A percentile compares a stretch with the other conserved stretches of the same genome.
These are phyloP conservation scores for Ernsta delagoae DNA, from an alignment of 2,888 invertebrate species.

Conservation along the genomic window DNA sequence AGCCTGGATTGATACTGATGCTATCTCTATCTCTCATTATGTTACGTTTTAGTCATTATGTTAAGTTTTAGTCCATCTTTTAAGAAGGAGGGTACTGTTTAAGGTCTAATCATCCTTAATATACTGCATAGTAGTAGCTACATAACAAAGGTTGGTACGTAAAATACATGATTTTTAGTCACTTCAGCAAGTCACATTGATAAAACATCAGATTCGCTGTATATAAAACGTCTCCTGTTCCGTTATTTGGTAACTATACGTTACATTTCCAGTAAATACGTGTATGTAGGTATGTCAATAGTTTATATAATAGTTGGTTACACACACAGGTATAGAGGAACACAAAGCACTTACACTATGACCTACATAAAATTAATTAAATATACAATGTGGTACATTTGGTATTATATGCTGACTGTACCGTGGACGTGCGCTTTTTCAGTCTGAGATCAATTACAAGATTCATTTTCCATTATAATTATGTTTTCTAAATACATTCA, in stretches of 20 bases:
- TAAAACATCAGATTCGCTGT: neutral
- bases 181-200: neutral
- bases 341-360: constrained; percentile 73
- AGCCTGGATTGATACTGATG: too few species aligned
- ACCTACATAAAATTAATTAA: constrained; percentile 50
- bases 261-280: constrained; percentile 10
- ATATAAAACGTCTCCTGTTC: neutral
- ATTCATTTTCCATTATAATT: constrained; percentile 51
- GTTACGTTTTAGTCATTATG: too few species aligned
- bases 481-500: constrained; percentile 1
- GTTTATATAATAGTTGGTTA: constrained; percentile 33
- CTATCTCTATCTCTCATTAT: too few species aligned
- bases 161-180: too few species aligned
- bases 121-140: too few species aligned
- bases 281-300: constrained; percentile 14
- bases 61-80: too few species aligned
- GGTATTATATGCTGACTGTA: constrained; percentile 68
- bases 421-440: constrained; percentile 57
- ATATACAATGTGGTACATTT: constrained; percentile 77
- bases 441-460: constrained; percentile 58
- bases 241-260: neutral
- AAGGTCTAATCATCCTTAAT: too few species aligned
- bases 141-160: too few species aligned
- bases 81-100: too few species aligned
- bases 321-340: constrained; percentile 69